Evolutionary conservation across 2,888 invertebrate genomes (phyloP).

Genomic region (Volucella inflata): DNA sequence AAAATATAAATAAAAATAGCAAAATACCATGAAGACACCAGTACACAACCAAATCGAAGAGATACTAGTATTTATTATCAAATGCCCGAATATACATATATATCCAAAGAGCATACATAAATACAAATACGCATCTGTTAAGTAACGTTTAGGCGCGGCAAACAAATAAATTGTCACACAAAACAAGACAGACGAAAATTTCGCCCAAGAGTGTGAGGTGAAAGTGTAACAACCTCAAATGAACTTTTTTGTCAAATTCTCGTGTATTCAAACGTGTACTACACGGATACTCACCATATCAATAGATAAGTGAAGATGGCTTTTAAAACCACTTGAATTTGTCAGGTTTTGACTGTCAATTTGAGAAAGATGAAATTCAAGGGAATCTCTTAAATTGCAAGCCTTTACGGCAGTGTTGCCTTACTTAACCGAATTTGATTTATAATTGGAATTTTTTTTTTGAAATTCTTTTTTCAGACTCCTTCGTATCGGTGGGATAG

Average conservation of each 20-base stretch:
- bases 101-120: constrained; percentile 28
- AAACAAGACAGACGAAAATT: constrained; percentile 26
- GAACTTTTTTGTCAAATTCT: constrained; percentile 71
- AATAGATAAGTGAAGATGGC: constrained; percentile 25
- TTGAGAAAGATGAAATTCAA: too few relatives aligned
- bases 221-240: constrained; percentile 73
- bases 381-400: too few relatives aligned
- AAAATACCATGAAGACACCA: constrained; percentile 30
- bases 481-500: too few relatives aligned
- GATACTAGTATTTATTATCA: constrained; percentile 33
- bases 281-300: constrained; percentile 4
- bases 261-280: constrained; percentile 13
- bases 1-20: constrained; percentile 49
- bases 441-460: too few relatives aligned
- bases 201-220: constrained; percentile 59
- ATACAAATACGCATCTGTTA: not conserved
- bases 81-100: constrained; percentile 33
- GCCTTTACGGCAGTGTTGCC: too few relatives aligned
- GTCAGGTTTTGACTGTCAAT: too few relatives aligned
- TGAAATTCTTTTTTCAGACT: too few relatives aligned
- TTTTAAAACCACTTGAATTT: too few relatives aligned
- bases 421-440: too few relatives aligned
- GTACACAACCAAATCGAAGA: constrained; percentile 1
- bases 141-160: constrained; percentile 55
- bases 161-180: constrained; percentile 56